Evolutionary conservation across 35 echinoderm and acorn worm genomes (phyloP), one percentile per base, ranked within the genome.

Genomic region (Lytechinus variegatus): DNA sequence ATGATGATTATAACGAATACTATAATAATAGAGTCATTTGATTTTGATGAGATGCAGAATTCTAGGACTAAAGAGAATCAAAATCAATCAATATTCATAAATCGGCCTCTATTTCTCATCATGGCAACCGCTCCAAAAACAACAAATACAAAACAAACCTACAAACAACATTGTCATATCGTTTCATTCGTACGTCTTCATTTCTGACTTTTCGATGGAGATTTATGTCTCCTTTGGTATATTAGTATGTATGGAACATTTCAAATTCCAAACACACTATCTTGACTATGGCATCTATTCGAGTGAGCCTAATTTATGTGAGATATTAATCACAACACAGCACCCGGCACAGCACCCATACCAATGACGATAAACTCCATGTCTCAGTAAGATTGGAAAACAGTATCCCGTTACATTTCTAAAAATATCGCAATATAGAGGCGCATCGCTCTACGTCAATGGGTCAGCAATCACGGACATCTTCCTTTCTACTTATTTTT

Each of bases 361-460:
- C 6, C 4, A 79, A n/a, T 27, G 66, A 71, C 24, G 24, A 1
- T 79, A 19, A 24, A 79, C 66, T 79, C 66, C n/a, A 13, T 58
- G 56, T 56, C 56, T 13, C 56, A 58, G 33, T 44, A 2, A 58
- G 66, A 79, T 19, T 19, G n/a, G 66, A 79, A 60, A 79, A n/a
- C 66, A n/a, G 0, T 79, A 8, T 79, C 66, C 16, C 66, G n/a
- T 79, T 79, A 16, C 16, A 27, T 16, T 6, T 19, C 66, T 79
- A 79, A 79, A 79, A n/a, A 79, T 79, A 79, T 79, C 66, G 66
- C 66, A 79, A 79, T 72, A 72, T 79, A 79, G n/a, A n/a, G 66
- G 66, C 8, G 66, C 19, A 79, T 79, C 66, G 66, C 16, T 79
- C 14, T 79, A 21, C 16, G 61, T 44, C n/a, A 79, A 24, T 79